These are phyloP conservation scores for Brachionus manjavacas DNA, from an alignment of 1,140 invertebrate genomes.

Conservation along the genomic window DNA sequence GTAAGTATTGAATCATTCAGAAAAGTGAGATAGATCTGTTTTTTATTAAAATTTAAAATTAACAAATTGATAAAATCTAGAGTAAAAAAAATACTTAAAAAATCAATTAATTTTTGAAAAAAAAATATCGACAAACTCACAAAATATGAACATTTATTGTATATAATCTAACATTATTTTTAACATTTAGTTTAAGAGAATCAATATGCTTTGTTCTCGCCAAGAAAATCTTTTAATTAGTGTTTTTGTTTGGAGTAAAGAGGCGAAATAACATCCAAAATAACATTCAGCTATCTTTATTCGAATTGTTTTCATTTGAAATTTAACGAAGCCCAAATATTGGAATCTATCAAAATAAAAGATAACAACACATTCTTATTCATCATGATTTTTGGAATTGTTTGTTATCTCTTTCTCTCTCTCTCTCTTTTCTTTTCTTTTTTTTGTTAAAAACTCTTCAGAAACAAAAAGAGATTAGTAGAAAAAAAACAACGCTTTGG, in stretches of 20 bases:
- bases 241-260: neutral
- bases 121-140: neutral
- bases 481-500: neutral
- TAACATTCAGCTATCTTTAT: neutral
- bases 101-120: neutral
- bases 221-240: neutral
- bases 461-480: neutral
- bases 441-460: neutral
- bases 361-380: neutral
- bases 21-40: neutral
- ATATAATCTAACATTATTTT: neutral
- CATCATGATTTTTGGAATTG: neutral
- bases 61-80: neutral
- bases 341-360: neutral
- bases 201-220: neutral
- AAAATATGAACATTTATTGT: neutral
- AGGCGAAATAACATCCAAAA: neutral
- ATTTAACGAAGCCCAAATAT: neutral
- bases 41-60: neutral
- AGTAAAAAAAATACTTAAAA: neutral
- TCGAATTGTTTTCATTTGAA: neutral
- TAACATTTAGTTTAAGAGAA: neutral
- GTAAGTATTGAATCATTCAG: neutral
- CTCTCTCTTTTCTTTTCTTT: neutral
- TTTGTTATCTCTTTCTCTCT: neutral